These are phyloP conservation scores for Neopipo cinnamomea DNA, from an alignment of 2,113 vertebrate genomes.

Conservation along the genomic window DNA sequence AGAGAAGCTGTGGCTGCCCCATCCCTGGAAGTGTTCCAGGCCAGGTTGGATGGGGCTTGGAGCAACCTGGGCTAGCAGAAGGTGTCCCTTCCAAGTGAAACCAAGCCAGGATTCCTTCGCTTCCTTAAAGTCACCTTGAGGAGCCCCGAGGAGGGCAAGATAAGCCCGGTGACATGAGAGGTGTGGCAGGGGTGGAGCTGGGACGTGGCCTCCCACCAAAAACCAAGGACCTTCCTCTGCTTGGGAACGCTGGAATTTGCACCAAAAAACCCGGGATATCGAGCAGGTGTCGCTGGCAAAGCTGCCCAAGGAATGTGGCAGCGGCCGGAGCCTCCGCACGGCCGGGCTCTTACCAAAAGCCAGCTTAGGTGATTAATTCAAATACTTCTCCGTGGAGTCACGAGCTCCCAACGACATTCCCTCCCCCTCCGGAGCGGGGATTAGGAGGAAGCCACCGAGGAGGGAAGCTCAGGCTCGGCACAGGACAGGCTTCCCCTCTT, in stretches of 20 bases:
- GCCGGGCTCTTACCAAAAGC: conserved; percentile 33
- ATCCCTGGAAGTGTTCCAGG: neutral
- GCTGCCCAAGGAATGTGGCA: neutral
- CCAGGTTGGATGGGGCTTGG: neutral
- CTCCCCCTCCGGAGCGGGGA: conserved; percentile 29
- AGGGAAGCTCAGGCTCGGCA: neutral
- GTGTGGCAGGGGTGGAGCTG: neutral
- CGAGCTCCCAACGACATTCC: conserved; percentile 47
- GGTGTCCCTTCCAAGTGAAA: neutral
- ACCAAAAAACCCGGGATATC: neutral
- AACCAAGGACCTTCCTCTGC: neutral
- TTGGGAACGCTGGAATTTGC: neutral
- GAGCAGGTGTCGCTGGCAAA: neutral
- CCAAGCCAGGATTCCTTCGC: neutral
- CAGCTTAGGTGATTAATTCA: conserved; percentile 80
- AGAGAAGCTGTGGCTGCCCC: neutral
- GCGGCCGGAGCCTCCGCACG: neutral
- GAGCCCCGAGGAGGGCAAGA: neutral
- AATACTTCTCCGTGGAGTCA: conserved; percentile 71
- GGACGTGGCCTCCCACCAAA: neutral
- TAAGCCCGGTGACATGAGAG: neutral
- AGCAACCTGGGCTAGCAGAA: neutral
- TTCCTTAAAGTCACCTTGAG: conserved; percentile 45
- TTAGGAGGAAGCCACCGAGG: conserved; percentile 39
- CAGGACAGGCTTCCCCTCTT: neutral